Base-by-base conservation (phyloP, 2,113 vertebrate genomes). In the Orycteropus afer region DNA sequence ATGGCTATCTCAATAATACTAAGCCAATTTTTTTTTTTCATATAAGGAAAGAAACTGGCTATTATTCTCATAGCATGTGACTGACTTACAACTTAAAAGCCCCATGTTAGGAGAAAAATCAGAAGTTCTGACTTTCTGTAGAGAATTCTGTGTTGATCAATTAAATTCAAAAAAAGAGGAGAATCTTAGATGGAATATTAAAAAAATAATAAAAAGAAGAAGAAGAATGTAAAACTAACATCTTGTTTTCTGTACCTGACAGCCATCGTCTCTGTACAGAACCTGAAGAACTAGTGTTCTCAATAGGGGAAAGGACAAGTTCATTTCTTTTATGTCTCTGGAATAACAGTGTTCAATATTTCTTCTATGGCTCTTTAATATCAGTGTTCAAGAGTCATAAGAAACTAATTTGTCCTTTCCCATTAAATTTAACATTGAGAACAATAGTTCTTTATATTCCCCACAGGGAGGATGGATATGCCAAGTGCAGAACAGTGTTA, bases 251-350 rank as follows among this genome's bases (percentile, higher is more conserved):
- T 86, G 45, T n/a, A 69, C 25, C 37, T 78, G 47, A n/a, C 2
- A 42, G 45, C 71, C 45, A 29, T 73, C 86, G 23, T 79, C 37
- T 47, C 12, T 82, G 4, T 34, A 71, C 81, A 23, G 8, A 83
- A 89, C 40, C 59, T 23, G 79, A 83, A 47, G 49, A 89, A 73
- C 2, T 11, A 71, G 37, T 59, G 86, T 27, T 86, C 22, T 55
- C 2, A 77, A 82, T 10, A 65, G 40, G 27, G 45, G 15, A 71
- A 91, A 89, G 32, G 11, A 86, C 13, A 83, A 89, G 82, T 42
- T 10, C 3, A 1, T 67, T 85, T 95, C 25, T 69, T 96, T 93
- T 84, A 83, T 80, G 73, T 63, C 37, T 87, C 37, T 85, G 85
- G n/a, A 47, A 51, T 83, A 93, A 67, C 81, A 69, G 23, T 67